Evolutionary conservation across 2,888 invertebrate genomes (phyloP).

Genomic region (Stictocephala bisonia): DNA sequence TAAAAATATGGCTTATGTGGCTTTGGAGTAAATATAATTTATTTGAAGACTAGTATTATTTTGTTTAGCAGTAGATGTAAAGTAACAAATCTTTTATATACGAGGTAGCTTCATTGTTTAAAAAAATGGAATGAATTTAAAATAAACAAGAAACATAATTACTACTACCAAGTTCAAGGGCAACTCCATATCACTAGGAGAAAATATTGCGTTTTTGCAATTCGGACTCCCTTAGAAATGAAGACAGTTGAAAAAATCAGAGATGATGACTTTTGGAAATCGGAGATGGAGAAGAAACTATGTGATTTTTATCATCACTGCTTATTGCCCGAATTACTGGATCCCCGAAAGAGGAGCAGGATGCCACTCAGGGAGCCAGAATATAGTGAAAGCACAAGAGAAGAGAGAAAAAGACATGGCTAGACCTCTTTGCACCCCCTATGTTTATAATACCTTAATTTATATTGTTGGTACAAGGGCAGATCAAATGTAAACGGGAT

Average conservation of each 20-base stretch:
- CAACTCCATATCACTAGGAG: constrained; percentile 9
- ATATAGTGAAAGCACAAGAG: background rate
- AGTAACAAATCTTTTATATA: too few relatives aligned
- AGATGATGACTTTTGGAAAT: constrained; percentile 17
- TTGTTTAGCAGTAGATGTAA: too few relatives aligned
- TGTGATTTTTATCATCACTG: background rate
- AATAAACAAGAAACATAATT: constrained; percentile 8
- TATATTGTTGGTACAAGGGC: too few relatives aligned
- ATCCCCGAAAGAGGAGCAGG: background rate
- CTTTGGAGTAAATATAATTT: too few relatives aligned
- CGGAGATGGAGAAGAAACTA: background rate
- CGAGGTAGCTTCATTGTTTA: too few relatives aligned
- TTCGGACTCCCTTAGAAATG: constrained; percentile 15
- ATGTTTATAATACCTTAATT: too few relatives aligned
- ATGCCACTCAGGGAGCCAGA: constrained; percentile 20
- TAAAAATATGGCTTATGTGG: too few relatives aligned
- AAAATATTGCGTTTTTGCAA: background rate
- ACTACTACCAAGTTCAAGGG: constrained; percentile 16
- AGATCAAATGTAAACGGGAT: too few relatives aligned
- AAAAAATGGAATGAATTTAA: background rate
- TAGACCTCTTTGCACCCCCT: too few relatives aligned
- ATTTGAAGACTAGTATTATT: too few relatives aligned
- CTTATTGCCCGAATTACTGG: constrained; percentile 6
- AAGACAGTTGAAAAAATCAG: background rate
- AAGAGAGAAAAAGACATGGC: background rate